These are phyloP conservation scores for Barnardius zonarius DNA, from an alignment of 2,113 vertebrate genomes.

Conservation along the genomic window DNA sequence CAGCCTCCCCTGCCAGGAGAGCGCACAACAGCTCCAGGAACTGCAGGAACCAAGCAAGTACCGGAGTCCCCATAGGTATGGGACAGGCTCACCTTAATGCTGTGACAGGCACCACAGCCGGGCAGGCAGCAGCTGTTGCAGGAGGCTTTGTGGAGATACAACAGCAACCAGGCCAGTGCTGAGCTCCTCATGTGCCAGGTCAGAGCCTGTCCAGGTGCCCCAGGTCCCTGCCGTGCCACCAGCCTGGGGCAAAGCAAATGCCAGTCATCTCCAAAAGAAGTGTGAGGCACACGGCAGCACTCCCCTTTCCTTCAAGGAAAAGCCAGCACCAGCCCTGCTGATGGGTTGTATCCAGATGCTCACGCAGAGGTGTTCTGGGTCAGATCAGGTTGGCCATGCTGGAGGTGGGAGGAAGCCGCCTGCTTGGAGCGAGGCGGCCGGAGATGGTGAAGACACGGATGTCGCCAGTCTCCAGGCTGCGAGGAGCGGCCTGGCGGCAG, in stretches of 20 bases:
- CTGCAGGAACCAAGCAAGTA: background rate
- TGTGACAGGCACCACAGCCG: background rate
- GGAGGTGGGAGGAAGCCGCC: slow-evolving; percentile 85
- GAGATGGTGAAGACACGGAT: slow-evolving; percentile 90
- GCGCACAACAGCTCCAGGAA: fast-evolving
- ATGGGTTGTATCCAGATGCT: background rate
- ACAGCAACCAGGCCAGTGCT: background rate
- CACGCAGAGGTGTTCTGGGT: background rate
- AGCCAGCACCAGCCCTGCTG: background rate
- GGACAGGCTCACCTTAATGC: slow-evolving; percentile 32
- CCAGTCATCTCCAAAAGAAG: background rate
- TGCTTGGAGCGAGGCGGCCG: slow-evolving; percentile 76
- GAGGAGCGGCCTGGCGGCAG: slow-evolving; percentile 27
- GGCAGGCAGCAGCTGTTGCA: background rate
- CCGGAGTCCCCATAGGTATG: background rate
- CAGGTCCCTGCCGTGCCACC: background rate
- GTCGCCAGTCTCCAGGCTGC: background rate
- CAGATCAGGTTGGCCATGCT: slow-evolving; percentile 92
- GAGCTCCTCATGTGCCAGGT: fast-evolving
- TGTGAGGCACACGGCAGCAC: background rate
- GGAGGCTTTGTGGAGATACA: background rate
- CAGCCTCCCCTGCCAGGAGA: background rate
- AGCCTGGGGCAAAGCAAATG: background rate
- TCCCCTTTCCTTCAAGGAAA: background rate
- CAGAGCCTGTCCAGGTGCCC: background rate